Conservation (phyloP, 2,797 vertebrate genomes). For the Crenichthys baileyi region DNA sequence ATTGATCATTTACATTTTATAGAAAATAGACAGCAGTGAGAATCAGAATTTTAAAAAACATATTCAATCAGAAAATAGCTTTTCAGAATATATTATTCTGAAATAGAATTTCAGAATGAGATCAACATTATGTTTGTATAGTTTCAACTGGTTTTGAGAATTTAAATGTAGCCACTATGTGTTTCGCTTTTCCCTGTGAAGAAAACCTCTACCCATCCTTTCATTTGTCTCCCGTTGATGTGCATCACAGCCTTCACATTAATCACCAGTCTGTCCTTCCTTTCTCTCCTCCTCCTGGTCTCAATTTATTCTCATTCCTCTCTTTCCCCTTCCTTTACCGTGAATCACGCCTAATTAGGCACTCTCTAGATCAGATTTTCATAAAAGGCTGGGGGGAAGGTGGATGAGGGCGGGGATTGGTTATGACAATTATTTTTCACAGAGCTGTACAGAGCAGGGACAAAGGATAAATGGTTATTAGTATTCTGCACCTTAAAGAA, state of each 20-base stretch:
- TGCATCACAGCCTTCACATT: constrained; percentile 84
- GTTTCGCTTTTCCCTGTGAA: constrained; percentile 41
- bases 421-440: constrained; percentile 82
- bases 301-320: constrained; percentile 84
- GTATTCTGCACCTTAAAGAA: constrained; percentile 68
- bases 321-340: constrained; percentile 80
- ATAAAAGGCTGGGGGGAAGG: constrained; percentile 76
- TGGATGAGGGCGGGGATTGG: constrained; percentile 43
- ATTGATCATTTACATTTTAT: not conserved
- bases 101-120: too few species aligned
- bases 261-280: constrained; percentile 84
- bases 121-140: not conserved
- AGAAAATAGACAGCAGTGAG: not conserved
- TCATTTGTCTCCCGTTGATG: constrained; percentile 73
- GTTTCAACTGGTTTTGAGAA: constrained; percentile 13
- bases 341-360: constrained; percentile 86
- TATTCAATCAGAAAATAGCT: not conserved
- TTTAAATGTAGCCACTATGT: constrained; percentile 22
- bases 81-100: not conserved
- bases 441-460: constrained; percentile 66
- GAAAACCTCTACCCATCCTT: constrained; percentile 57
- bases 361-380: constrained; percentile 82
- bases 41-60: not conserved
- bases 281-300: constrained; percentile 76
- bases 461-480: constrained; percentile 79